Base-by-base conservation (phyloP, 2,888 invertebrate species). In the Brachyptera risi region DNA sequence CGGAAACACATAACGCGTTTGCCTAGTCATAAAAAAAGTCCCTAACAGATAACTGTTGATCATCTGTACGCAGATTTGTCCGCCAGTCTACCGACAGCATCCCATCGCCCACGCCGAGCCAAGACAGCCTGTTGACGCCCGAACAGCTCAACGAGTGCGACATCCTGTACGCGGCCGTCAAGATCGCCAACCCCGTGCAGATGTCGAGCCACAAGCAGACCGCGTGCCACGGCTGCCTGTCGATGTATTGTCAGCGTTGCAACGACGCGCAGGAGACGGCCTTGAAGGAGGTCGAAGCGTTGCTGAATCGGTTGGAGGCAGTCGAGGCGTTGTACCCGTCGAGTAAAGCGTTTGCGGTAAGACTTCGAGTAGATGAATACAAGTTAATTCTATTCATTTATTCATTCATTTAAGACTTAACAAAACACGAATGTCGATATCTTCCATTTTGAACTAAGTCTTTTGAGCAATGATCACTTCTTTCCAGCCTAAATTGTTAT, bases 321-420 rank as follows among this genome's bases (percentile, higher is more conserved):
- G 91, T 89, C 0, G 88, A 91, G 71, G 82, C 87, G 2, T 79
- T 95, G 11, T 96, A 90, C 77, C 92, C 94, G 0, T 92, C 92
- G 3, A 85, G 85, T 57, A 85, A 87, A 68, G 88, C 90, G 21
- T 88, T 95, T 77, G 88, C 85, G 0, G 54, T 47, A 24, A 47
- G 47, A 4, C 7, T 7, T 11, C 11, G 5, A 11, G 11, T 11
- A 11, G 35, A 7, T 11, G 35, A 11, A 31, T 7, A 31, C 5
- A 7, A 31, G 35, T 5, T 5, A 7, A 7, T 11, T n/a, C n/a
- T n/a, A n/a, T n/a, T n/a, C n/a, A n/a, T n/a, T n/a, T n/a, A n/a
- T n/a, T n/a, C n/a, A n/a, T n/a, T n/a, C n/a, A n/a, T n/a, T n/a
- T n/a, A n/a, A n/a, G n/a, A n/a, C n/a, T n/a, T n/a, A n/a, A n/a